Evolutionary conservation across 2,888 invertebrate species (phyloP).

Genomic region (Amblyjoppa fuscipennis): DNA sequence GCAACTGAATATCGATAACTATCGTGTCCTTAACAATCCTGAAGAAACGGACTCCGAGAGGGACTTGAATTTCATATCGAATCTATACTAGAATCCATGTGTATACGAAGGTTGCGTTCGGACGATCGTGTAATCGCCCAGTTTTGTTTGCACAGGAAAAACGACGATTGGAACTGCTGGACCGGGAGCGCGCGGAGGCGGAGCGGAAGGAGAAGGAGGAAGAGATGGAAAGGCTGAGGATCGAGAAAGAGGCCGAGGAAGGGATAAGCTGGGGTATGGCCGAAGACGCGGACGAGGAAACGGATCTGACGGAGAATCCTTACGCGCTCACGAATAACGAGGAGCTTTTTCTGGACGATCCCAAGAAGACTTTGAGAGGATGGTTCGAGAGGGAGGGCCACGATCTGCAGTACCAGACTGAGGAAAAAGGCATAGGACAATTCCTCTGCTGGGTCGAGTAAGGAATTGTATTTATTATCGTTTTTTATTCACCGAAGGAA

Average conservation of each 20-base stretch:
- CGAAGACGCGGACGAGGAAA: constrained; percentile 96
- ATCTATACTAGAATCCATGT: too few species aligned
- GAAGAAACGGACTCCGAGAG: too few species aligned
- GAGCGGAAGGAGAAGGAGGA: constrained; percentile 86
- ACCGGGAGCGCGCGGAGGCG: constrained; percentile 83
- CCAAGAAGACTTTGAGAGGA: constrained; percentile 96
- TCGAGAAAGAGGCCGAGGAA: constrained; percentile 87
- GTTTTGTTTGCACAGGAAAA: constrained; percentile 73
- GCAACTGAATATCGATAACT: too few species aligned
- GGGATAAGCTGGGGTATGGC: constrained; percentile 98
- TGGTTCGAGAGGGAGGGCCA: constrained; percentile 97
- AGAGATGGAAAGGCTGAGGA: constrained; percentile 85
- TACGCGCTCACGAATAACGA: constrained; percentile 94
- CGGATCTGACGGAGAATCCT: constrained; percentile 93
- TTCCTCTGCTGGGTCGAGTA: constrained; percentile 92
- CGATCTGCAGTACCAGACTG: constrained; percentile 94
- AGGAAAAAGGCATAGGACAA: constrained; percentile 94
- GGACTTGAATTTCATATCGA: too few species aligned
- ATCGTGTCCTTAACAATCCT: too few species aligned
- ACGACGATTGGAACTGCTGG: constrained; percentile 80
- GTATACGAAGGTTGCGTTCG: too few species aligned
- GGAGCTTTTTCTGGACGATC: constrained; percentile 96
- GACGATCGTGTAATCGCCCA: neutral
- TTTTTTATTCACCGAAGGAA: neutral
- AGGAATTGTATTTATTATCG: constrained; percentile 69